These are phyloP conservation scores for Dryococelus australis DNA, from an alignment of 2,888 invertebrate species.

Conservation along the genomic window DNA sequence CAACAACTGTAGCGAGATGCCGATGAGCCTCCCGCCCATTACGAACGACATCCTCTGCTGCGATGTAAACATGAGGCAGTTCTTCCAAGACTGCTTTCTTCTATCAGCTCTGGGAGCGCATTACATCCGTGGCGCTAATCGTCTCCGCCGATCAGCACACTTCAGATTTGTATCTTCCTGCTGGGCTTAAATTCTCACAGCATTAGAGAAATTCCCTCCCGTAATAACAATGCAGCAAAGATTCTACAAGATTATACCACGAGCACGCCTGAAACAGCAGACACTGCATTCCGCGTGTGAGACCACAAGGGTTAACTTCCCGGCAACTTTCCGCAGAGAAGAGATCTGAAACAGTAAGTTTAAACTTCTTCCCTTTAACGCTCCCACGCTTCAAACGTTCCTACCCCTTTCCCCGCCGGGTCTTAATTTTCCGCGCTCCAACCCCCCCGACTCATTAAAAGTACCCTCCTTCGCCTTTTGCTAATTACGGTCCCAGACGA, in stretches of 20 bases:
- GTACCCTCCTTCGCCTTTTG: conserved; percentile 1
- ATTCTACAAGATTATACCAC: no score
- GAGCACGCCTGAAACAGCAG: no score
- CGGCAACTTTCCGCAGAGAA: no score
- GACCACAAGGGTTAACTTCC: not conserved
- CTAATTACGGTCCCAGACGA: not conserved
- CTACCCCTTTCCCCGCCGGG: not conserved
- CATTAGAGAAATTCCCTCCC: not conserved
- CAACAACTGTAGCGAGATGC: not conserved
- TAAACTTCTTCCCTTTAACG: not conserved
- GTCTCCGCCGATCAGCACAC: not conserved
- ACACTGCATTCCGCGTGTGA: no score
- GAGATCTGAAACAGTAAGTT: not conserved
- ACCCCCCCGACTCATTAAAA: not conserved
- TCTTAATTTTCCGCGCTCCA: not conserved
- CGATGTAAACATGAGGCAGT: not conserved
- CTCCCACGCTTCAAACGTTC: not conserved
- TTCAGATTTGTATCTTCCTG: no score
- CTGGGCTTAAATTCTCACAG: not conserved
- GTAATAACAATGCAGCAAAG: no score
- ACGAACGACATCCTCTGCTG: not conserved
- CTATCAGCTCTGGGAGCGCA: not conserved
- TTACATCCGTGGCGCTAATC: not conserved
- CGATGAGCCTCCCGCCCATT: not conserved
- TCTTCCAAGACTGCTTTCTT: not conserved